Evolutionary conservation across 1,140 invertebrate species (phyloP).

Genomic region (Drosophila sechellia): DNA sequence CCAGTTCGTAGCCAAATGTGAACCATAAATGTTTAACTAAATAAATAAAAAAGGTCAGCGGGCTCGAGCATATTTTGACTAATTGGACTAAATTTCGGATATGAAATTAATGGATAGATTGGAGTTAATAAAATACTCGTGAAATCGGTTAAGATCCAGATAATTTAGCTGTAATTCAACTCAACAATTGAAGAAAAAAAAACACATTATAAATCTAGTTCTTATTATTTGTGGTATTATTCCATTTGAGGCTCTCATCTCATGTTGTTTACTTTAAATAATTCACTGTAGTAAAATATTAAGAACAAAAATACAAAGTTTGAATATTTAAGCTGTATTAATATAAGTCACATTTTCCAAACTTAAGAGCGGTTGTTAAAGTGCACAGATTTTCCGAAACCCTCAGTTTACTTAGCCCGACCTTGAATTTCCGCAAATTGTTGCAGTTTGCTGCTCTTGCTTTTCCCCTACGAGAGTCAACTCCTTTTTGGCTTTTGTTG

Average conservation of each 20-base stretch:
- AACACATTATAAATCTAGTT: no score
- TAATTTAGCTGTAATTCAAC: no score
- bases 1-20: slow-evolving; percentile 14
- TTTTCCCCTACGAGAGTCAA: background rate
- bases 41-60: slow-evolving; percentile 37
- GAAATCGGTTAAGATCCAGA: background rate
- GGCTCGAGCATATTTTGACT: slow-evolving; percentile 9
- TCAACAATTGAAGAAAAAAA: no score
- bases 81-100: slow-evolving; percentile 4
- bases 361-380: background rate
- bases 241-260: no score
- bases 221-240: background rate
- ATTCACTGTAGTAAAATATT: no score
- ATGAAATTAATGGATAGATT: background rate
- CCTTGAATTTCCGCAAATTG: slow-evolving; percentile 57
- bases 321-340: background rate
- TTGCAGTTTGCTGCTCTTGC: slow-evolving; percentile 35
- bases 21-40: slow-evolving; percentile 13
- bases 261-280: no score
- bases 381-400: background rate
- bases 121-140: background rate
- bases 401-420: slow-evolving; percentile 15
- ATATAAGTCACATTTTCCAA: background rate
- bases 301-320: no score
- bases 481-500: slow-evolving; percentile 40